Evolutionary conservation across 92 coral and sea anemone species (phyloP).

Genomic region (Palythoa grandiflora): DNA sequence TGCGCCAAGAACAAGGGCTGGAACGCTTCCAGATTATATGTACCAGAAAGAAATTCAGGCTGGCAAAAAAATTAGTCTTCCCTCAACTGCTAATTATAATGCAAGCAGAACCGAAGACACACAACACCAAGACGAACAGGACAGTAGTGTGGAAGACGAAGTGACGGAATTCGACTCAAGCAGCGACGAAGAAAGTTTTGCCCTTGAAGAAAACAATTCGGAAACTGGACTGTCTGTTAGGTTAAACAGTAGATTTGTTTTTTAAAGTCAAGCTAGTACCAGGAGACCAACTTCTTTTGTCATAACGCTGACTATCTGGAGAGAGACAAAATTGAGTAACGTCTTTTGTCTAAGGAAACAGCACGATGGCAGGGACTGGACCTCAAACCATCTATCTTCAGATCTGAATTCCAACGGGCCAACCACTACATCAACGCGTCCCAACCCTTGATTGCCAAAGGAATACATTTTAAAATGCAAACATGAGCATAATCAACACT

Average conservation of each 20-base stretch:
- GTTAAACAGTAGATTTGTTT: no score
- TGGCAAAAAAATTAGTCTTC: constrained; percentile 25
- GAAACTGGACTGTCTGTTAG: background rate
- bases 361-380: no score
- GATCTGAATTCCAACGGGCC: no score
- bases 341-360: no score
- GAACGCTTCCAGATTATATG: constrained; percentile 28
- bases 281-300: no score
- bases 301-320: no score
- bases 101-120: constrained; percentile 7
- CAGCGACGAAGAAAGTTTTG: constrained; percentile 37
- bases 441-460: no score
- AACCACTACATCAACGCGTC: no score
- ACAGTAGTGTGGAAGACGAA: constrained; percentile 2
- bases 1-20: constrained; percentile 48
- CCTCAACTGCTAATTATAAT: constrained; percentile 21
- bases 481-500: background rate
- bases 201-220: constrained; percentile 6
- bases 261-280: no score
- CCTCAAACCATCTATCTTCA: no score
- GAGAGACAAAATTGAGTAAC: no score
- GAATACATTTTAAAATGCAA: no score
- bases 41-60: constrained; percentile 19
- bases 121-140: constrained; percentile 15
- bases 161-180: constrained; percentile 22